These are phyloP conservation scores for Tenthredo livida DNA, from an alignment of 2,888 invertebrate genomes.

Conservation along the genomic window DNA sequence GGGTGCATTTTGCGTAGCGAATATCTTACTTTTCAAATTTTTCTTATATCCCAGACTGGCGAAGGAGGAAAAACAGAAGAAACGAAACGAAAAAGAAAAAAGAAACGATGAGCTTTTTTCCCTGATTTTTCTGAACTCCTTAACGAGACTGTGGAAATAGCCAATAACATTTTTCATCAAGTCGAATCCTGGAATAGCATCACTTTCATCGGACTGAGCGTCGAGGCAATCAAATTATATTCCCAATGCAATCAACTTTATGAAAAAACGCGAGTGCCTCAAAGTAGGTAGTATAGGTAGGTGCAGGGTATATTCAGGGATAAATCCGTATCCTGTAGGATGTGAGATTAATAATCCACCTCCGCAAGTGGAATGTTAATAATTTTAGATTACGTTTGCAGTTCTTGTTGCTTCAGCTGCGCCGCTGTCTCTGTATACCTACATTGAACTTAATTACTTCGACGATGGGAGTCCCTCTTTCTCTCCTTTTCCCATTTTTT, in stretches of 20 bases:
- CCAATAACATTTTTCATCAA: slow-evolving; percentile 74
- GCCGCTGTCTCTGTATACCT: neutral
- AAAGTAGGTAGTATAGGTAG: slow-evolving; percentile 51
- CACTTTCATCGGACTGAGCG: slow-evolving; percentile 66
- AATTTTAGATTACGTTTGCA: slow-evolving; percentile 43
- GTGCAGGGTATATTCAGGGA: slow-evolving; percentile 21
- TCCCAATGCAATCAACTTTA: slow-evolving; percentile 74
- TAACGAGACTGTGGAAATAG: slow-evolving; percentile 58
- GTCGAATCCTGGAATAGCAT: slow-evolving; percentile 66
- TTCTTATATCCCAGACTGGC: neutral
- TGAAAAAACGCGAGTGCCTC: slow-evolving; percentile 58
- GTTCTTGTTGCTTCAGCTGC: slow-evolving; percentile 35
- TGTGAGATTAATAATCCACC: slow-evolving; percentile 40
- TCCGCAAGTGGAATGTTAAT: slow-evolving; percentile 29
- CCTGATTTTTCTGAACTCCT: neutral
- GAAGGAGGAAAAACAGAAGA: neutral
- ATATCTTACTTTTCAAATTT: neutral
- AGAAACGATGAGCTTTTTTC: neutral
- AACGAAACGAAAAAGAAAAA: neutral
- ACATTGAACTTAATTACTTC: slow-evolving; percentile 41
- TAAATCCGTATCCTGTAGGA: neutral
- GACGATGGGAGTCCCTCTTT: slow-evolving; percentile 2
- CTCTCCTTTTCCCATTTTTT: neutral
- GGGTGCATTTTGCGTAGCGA: neutral
- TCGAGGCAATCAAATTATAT: slow-evolving; percentile 75